Base-by-base conservation (phyloP, 2,797 vertebrate species). In the Parotocinclus haroldoi region DNA sequence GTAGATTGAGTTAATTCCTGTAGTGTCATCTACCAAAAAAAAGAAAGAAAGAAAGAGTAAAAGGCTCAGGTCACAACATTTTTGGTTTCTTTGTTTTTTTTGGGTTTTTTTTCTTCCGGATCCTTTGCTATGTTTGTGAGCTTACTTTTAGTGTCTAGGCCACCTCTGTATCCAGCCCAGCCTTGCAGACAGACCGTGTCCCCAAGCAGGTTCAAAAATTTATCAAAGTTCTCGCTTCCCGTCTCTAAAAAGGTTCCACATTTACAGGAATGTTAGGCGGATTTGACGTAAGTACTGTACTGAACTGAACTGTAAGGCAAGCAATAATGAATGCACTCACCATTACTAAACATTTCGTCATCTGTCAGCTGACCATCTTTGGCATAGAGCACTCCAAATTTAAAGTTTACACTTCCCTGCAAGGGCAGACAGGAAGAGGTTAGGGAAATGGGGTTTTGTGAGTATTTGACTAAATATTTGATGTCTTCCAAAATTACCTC, bases 261-360 rank as follows among this genome's bases (percentile, higher is more conserved):
- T 7, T 9, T 66, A 8, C 40, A 42, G 44, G 27, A 76, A 36
- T 59, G 54, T 49, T 13, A 66, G 4, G 10, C 45, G 57, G n/a
- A 46, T 46, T 19, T 2, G 7, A 46, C 5, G 10, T n/a, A n/a
- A n/a, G n/a, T n/a, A n/a, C n/a, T n/a, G n/a, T n/a, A n/a, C n/a
- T n/a, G n/a, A n/a, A n/a, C n/a, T n/a, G n/a, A n/a, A 48, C 12
- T 3, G n/a, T 14, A n/a, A 46, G 45, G n/a, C n/a, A n/a, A n/a
- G n/a, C 9, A n/a, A 63, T 4, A 27, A 16, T 1, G 9, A 18
- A 7, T 52, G 10, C 17, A 79, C 89, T 92, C 82, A 99, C 97
- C 96, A 0, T 99, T 98, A 83, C 96, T 98, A 78, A 99, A 98
- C 96, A 99, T 99, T 80, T 99, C 97, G 36, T 99, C 97, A 7